A percentile compares a stretch with the other conserved stretches of the same genome.
Conservation (phyloP, 2,113 vertebrate genomes). For the Forbesichthys agassizii region DNA sequence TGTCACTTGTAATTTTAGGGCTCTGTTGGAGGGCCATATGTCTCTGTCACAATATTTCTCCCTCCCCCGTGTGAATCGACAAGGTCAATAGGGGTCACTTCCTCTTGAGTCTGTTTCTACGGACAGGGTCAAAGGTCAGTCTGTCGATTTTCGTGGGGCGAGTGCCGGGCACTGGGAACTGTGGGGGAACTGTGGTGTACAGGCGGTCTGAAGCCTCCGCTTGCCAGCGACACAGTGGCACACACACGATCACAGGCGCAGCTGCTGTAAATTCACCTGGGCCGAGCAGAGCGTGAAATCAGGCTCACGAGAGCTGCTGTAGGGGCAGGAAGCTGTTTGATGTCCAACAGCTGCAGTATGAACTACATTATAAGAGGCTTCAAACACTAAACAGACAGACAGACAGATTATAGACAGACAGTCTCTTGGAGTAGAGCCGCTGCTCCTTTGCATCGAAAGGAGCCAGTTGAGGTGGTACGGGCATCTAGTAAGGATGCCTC, state of each 20-base stretch:
- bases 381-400: too few relatives aligned
- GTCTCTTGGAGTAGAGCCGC: too few relatives aligned
- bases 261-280: conserved; percentile 51
- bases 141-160: conserved; percentile 25
- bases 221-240: conserved; percentile 34
- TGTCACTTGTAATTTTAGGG: conserved; percentile 1
- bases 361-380: too few relatives aligned
- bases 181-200: conserved; percentile 1
- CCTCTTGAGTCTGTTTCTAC: conserved; percentile 46
- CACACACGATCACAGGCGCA: conserved; percentile 6
- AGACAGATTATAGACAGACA: too few relatives aligned
- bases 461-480: too few relatives aligned
- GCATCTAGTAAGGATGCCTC: too few relatives aligned
- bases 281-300: conserved; percentile 49
- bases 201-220: conserved; percentile 45
- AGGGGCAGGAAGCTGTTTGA: neutral
- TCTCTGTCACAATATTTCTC: conserved; percentile 31
- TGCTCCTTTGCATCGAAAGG: too few relatives aligned
- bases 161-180: neutral
- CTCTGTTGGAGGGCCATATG: conserved; percentile 3
- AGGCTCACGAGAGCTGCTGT: conserved; percentile 19
- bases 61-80: conserved; percentile 19
- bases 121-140: conserved; percentile 48
- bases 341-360: neutral
- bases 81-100: conserved; percentile 47